Evolutionary conservation across 1,140 invertebrate species (phyloP).

Genomic region (Planococcus citri): DNA sequence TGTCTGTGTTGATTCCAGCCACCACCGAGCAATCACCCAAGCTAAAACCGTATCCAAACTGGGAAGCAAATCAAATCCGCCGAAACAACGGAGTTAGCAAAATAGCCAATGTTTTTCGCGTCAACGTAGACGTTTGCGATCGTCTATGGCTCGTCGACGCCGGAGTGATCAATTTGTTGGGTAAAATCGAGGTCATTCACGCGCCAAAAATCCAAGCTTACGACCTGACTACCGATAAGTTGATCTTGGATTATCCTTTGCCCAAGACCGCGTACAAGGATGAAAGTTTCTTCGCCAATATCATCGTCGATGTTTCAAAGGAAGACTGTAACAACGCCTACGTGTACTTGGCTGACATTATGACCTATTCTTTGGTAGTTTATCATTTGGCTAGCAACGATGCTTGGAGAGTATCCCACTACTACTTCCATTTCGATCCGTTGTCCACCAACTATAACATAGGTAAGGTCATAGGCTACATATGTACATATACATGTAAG

Average conservation of each 20-base stretch:
- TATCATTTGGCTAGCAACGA: conserved; percentile 56
- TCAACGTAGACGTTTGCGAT: conserved; percentile 56
- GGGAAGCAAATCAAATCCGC: conserved; percentile 46
- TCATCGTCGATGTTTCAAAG: conserved; percentile 53
- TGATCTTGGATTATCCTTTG: conserved; percentile 47
- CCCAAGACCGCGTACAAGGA: conserved; percentile 48
- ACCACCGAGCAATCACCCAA: conserved; percentile 40
- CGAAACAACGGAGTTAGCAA: conserved; percentile 40
- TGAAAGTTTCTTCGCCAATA: conserved; percentile 59
- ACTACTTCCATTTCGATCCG: conserved; percentile 70
- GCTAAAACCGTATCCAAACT: conserved; percentile 58
- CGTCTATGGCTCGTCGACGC: conserved; percentile 65
- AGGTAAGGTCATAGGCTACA: too few species aligned
- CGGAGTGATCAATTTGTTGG: conserved; percentile 48
- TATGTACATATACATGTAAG: too few species aligned
- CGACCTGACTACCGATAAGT: conserved; percentile 54
- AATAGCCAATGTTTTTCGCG: conserved; percentile 58
- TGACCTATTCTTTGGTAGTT: conserved; percentile 55
- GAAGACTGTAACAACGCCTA: conserved; percentile 56
- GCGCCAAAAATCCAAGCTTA: conserved; percentile 53
- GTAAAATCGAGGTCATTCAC: conserved; percentile 41
- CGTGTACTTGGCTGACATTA: conserved; percentile 60
- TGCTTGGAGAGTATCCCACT: conserved; percentile 60
- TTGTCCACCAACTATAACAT: conserved; percentile 53
- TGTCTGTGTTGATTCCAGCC: conserved; percentile 19